Evolutionary conservation across 2,113 vertebrate genomes (phyloP).

Genomic region (Salvelinus namaycush): DNA sequence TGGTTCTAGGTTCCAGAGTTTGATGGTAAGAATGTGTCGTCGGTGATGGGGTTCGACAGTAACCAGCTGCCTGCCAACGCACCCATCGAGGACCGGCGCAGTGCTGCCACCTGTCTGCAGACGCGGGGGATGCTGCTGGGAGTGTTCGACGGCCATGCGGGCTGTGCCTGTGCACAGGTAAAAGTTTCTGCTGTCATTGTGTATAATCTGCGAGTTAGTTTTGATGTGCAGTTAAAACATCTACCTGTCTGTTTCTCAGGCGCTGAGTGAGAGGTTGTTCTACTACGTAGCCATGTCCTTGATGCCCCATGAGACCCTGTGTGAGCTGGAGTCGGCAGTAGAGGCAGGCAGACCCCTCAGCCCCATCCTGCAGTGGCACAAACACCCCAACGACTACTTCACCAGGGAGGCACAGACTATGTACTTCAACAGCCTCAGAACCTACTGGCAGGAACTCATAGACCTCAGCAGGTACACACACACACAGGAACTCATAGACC

Average conservation of each 20-base stretch:
- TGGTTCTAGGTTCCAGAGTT: constrained; percentile 89
- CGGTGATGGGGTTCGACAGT: constrained; percentile 93
- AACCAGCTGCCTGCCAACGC: constrained; percentile 97
- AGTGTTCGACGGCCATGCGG: constrained; percentile 95
- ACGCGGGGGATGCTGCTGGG: constrained; percentile 95
- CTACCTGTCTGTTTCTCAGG: constrained; percentile 58
- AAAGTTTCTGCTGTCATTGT: background rate
- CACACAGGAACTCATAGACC: background rate
- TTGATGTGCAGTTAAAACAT: background rate
- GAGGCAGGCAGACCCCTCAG: constrained; percentile 87
- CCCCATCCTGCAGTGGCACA: constrained; percentile 97
- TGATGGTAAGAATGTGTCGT: constrained; percentile 97
- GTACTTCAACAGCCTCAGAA: constrained; percentile 95
- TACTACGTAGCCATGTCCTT: constrained; percentile 96
- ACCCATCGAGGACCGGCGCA: constrained; percentile 93
- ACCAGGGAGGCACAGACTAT: constrained; percentile 92
- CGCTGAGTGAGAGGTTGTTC: constrained; percentile 94
- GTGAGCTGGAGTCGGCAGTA: constrained; percentile 92
- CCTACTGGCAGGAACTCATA: constrained; percentile 98
- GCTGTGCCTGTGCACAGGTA: constrained; percentile 91
- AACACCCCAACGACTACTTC: constrained; percentile 98
- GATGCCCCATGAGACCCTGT: constrained; percentile 90
- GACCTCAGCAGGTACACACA: constrained; percentile 83
- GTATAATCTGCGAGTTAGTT: background rate
- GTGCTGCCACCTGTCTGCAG: constrained; percentile 93